phyloP scores from a whole-genome alignment of 1,140 invertebrate species.

The Drosophila lini region DNA sequence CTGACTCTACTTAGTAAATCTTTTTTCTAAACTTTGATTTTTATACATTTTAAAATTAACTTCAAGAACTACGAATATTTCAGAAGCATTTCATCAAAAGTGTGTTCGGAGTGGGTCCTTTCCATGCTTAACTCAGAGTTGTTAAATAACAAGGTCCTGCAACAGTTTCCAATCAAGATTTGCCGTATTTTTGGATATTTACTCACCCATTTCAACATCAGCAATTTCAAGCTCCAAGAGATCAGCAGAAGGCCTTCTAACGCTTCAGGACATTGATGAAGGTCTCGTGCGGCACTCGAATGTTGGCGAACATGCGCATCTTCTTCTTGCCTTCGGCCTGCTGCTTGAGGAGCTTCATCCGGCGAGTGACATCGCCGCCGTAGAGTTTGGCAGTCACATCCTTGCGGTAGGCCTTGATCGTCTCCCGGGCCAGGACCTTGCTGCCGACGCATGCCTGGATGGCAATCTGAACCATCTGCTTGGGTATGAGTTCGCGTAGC shows the following conservation, averaged over 20 bases:
- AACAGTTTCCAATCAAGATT: conserved; percentile 14
- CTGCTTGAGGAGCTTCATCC: conserved; percentile 94
- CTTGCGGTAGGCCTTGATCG: conserved; percentile 94
- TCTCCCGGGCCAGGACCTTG: conserved; percentile 94
- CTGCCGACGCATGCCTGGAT: conserved; percentile 94
- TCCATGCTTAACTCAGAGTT: background rate
- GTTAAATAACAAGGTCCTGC: background rate
- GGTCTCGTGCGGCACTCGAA: conserved; percentile 95
- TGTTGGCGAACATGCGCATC: conserved; percentile 95
- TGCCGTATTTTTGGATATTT: background rate
- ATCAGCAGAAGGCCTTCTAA: conserved; percentile 74
- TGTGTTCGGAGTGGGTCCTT: background rate
- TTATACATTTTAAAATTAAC: background rate
- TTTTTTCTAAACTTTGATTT: background rate
- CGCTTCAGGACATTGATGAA: conserved; percentile 96
- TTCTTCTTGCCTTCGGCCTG: conserved; percentile 97
- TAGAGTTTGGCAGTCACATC: conserved; percentile 97
- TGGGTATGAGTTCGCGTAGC: conserved; percentile 95
- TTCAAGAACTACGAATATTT: background rate
- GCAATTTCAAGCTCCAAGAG: background rate
- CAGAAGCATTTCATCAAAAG: background rate
- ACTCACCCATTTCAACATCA: conserved; percentile 13
- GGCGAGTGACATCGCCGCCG: conserved; percentile 95
- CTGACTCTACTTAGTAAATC: no score
- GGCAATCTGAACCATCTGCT: conserved; percentile 93